These are phyloP conservation scores for Maniola jurtina DNA, from an alignment of 1,140 invertebrate genomes.

Conservation along the genomic window DNA sequence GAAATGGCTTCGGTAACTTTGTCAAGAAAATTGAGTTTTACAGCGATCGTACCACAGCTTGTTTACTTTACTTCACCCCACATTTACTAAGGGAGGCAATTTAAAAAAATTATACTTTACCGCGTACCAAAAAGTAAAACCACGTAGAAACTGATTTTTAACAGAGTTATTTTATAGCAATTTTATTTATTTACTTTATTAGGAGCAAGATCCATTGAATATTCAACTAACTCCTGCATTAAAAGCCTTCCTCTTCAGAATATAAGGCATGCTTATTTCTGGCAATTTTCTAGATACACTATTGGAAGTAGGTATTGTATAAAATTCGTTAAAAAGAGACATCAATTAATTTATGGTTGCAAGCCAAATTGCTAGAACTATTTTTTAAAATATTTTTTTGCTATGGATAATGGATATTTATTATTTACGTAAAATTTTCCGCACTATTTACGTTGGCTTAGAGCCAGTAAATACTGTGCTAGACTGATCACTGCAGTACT, in stretches of 20 bases:
- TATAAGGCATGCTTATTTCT: not conserved
- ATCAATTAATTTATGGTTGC: not conserved
- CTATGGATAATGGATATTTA: not conserved
- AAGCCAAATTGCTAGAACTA: not conserved
- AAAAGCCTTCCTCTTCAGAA: not conserved
- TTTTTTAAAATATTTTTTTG: not conserved
- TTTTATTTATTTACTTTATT: no score
- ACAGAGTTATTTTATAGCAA: no score
- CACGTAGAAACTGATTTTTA: no score
- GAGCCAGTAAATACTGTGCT: not conserved
- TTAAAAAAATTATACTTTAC: not conserved
- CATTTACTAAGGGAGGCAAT: not conserved
- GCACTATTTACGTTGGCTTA: not conserved
- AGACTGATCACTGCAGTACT: slow-evolving; percentile 18
- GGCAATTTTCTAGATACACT: no score
- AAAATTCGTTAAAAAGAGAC: not conserved
- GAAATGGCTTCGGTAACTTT: slow-evolving; percentile 47
- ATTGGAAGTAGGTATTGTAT: no score
- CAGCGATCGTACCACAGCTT: slow-evolving; percentile 36
- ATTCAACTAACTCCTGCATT: no score
- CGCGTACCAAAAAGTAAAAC: not conserved
- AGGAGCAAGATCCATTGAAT: no score
- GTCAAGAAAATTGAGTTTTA: slow-evolving; percentile 57
- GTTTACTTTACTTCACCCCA: slow-evolving; percentile 13
- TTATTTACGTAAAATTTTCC: not conserved